Percentiles rank a stretch among this genome's conserved stretches.
Evolutionary conservation across 2,797 vertebrate genomes (phyloP).

Genomic region (Tadarida brasiliensis): DNA sequence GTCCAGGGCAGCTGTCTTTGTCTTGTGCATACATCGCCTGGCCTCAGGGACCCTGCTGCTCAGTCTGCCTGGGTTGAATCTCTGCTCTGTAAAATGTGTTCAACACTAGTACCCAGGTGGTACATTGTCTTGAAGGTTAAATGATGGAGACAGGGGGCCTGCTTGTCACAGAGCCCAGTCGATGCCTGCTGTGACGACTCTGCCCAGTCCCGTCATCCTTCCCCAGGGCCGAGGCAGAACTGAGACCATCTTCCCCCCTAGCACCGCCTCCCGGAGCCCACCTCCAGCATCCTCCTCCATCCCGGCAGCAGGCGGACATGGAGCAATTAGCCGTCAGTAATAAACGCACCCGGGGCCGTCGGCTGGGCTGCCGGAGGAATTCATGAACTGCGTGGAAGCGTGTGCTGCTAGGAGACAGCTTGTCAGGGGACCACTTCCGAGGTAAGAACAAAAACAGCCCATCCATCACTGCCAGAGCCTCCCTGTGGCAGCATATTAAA

Average conservation of each 20-base stretch:
- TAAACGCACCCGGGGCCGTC: constrained; percentile 5
- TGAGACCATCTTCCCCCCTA: rapidly evolving
- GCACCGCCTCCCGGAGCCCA: neutral
- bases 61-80: neutral
- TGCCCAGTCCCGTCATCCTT: rapidly evolving
- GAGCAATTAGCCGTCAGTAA: constrained; percentile 62
- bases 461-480: constrained; percentile 67
- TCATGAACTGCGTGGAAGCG: constrained; percentile 63
- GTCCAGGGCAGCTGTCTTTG: rapidly evolving
- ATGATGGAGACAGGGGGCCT: rapidly evolving
- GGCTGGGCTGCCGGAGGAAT: constrained; percentile 54
- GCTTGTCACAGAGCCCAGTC: rapidly evolving
- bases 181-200: rapidly evolving
- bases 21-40: rapidly evolving
- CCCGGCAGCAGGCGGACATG: neutral
- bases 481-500: neutral
- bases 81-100: neutral
- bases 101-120: rapidly evolving
- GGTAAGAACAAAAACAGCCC: constrained; percentile 63
- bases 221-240: rapidly evolving
- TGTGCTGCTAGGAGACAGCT: neutral
- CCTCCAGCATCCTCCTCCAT: neutral
- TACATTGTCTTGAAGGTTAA: neutral
- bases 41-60: rapidly evolving
- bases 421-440: constrained; percentile 67